These are phyloP conservation scores for Entosphenus tridentatus DNA, from an alignment of 2,113 vertebrate genomes.

Conservation along the genomic window DNA sequence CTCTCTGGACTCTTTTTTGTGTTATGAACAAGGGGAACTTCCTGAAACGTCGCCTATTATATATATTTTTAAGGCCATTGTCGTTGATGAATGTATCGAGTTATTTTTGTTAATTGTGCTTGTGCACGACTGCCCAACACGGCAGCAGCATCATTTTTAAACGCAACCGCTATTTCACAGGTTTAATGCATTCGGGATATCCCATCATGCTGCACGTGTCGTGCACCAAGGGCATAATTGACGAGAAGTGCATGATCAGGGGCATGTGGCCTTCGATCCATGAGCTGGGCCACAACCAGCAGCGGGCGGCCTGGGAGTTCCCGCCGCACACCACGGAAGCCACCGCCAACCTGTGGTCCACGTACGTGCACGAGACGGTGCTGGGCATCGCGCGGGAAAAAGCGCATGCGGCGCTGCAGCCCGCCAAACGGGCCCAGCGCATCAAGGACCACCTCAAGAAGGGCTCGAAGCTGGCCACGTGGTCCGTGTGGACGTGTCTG, in stretches of 20 bases:
- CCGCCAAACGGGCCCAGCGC: conserved; percentile 8
- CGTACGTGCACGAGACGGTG: conserved; percentile 28
- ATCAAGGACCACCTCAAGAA: conserved; percentile 12
- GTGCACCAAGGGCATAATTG: conserved; percentile 12
- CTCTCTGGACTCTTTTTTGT: too few relatives aligned
- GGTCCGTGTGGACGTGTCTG: conserved; percentile 23
- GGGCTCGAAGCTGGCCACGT: conserved; percentile 15
- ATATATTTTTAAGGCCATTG: too few relatives aligned
- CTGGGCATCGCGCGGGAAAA: conserved; percentile 17
- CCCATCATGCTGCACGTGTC: conserved; percentile 20
- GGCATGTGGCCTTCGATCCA: conserved; percentile 23
- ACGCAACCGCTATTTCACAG: conserved; percentile 13
- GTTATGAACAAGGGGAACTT: too few relatives aligned
- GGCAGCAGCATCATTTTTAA: too few relatives aligned
- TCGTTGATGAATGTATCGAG: too few relatives aligned
- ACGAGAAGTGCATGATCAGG: background rate
- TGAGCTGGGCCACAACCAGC: conserved; percentile 42
- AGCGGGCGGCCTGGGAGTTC: conserved; percentile 33
- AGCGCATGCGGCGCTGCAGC: conserved; percentile 15
- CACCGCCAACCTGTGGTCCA: conserved; percentile 44
- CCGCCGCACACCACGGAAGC: conserved; percentile 30
- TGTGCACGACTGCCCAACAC: too few relatives aligned
- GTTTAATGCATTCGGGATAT: conserved; percentile 42
- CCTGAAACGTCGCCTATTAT: too few relatives aligned
- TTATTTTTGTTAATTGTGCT: too few relatives aligned